These are phyloP conservation scores for Zygogramma bicolorata DNA, from an alignment of 2,888 invertebrate species.

Conservation along the genomic window DNA sequence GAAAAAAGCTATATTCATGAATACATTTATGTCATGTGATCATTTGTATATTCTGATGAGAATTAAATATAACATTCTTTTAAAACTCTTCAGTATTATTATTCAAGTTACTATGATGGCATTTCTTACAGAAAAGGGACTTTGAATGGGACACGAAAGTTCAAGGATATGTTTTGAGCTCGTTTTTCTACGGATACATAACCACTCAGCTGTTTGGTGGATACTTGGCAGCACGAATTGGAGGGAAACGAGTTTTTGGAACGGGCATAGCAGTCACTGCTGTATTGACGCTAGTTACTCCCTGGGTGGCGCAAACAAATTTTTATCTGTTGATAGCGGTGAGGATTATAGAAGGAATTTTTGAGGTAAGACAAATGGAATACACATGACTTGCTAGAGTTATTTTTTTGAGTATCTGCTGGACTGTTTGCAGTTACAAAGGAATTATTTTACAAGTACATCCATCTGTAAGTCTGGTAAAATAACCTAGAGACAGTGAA, in stretches of 20 bases:
- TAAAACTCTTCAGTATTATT: no score
- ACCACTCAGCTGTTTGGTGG: conserved; percentile 87
- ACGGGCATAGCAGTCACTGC: conserved; percentile 84
- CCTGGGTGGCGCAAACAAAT: conserved; percentile 80
- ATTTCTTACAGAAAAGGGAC: conserved; percentile 79
- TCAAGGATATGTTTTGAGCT: conserved; percentile 84
- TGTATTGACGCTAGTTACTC: conserved; percentile 83
- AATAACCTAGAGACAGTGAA: no score
- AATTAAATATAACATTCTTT: no score
- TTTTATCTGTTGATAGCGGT: conserved; percentile 78
- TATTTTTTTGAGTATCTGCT: neutral
- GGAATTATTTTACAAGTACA: no score
- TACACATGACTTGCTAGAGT: neutral
- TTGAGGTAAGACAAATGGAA: conserved; percentile 53
- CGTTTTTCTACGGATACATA: conserved; percentile 92
- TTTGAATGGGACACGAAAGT: conserved; percentile 85
- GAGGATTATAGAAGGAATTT: conserved; percentile 66
- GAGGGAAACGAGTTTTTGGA: conserved; percentile 87
- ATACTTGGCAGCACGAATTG: conserved; percentile 84
- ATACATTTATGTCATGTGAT: no score
- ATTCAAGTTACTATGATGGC: neutral
- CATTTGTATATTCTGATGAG: no score
- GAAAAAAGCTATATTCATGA: no score
- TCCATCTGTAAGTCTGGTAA: no score
- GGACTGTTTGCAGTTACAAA: no score